Evolutionary conservation across 2,888 invertebrate species (phyloP), one percentile per base, ranked within the genome.

Genomic region (Hyppa rectilinea): DNA sequence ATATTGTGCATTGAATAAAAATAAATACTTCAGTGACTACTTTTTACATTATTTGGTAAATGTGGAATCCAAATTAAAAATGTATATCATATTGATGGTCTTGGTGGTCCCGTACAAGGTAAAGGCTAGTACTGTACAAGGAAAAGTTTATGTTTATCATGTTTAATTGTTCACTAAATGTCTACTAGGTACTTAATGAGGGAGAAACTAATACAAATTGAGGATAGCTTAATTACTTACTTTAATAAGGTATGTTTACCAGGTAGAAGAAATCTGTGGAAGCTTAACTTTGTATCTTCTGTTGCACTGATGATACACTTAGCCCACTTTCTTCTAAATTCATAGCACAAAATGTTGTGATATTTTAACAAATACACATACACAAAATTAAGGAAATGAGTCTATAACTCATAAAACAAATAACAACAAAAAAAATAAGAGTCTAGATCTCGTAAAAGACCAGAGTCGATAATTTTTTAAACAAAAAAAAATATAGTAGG

Each of bases 221-320:
- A 50, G 50, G 29, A 17, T 17, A 50, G 50, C 5, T 23, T 47
- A 47, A 47, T 47, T 17, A 29, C 26, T 50, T 50, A 50, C 26
- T 50, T 50, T 26, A 50, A 0, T 1, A 50, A 1, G 1, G 50
- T 50, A 29, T 17, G 26, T 29, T 2, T 50, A 50, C 50, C 50
- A 50, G 50, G 50, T 50, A 17, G 50, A 29, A 26, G 17, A 50
- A 50, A 50, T 50, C 17, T 26, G 50, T 50, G 50, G 26, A 50
- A 50, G 29, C 50, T 50, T 17, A 50, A 29, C 2, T 50, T 50
- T 49, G 0, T 10, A n/a, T 45, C 45, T 45, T 45, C n/a, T 45
- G 45, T 10, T n/a, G 10, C 45, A 45, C 10, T 45, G 45, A 45
- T 45, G n/a, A n/a, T 45, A n/a, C 45, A 40, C 14, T 36, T 36